A percentile compares a stretch with the other conserved stretches of the same genome.
These are phyloP conservation scores for Dysdera silvatica DNA, from an alignment of 1,140 invertebrate species.

Conservation along the genomic window DNA sequence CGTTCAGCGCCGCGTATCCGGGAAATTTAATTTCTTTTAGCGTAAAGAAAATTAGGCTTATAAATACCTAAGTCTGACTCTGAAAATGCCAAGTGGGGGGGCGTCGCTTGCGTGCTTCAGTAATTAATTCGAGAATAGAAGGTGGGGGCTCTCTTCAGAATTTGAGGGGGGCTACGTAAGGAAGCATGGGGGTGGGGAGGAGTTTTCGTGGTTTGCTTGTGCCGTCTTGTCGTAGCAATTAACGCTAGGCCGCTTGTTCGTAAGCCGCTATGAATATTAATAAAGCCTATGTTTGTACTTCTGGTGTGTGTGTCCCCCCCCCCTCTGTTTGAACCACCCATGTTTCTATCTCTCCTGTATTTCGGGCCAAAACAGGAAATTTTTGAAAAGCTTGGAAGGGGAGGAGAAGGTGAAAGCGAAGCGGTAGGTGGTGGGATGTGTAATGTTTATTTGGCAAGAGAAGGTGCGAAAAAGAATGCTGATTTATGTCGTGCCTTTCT, in stretches of 20 bases:
- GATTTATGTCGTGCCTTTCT: no score
- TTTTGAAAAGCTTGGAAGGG: neutral
- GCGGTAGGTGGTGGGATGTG: neutral
- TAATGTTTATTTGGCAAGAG: neutral
- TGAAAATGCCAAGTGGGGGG: neutral
- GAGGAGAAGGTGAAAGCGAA: conserved; percentile 2
- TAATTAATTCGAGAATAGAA: conserved; percentile 30
- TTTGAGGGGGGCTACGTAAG: conserved; percentile 12
- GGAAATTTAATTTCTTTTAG: conserved; percentile 30
- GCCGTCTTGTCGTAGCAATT: conserved; percentile 26
- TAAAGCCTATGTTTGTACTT: no score
- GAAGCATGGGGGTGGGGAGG: neutral
- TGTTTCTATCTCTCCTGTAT: neutral
- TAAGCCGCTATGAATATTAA: conserved; percentile 27
- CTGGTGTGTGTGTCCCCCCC: no score
- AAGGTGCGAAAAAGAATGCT: conserved; percentile 21
- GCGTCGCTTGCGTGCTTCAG: conserved; percentile 22
- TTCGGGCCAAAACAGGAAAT: neutral
- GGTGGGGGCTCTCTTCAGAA: no score
- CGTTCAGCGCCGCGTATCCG: conserved; percentile 9
- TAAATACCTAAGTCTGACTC: conserved; percentile 22
- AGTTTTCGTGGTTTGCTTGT: neutral
- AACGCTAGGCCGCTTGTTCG: conserved; percentile 17
- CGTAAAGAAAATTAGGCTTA: conserved; percentile 30
- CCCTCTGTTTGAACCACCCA: neutral